Evolutionary conservation across 2,888 invertebrate species (phyloP).

Genomic region (Gymnoscelis rufifasciata): DNA sequence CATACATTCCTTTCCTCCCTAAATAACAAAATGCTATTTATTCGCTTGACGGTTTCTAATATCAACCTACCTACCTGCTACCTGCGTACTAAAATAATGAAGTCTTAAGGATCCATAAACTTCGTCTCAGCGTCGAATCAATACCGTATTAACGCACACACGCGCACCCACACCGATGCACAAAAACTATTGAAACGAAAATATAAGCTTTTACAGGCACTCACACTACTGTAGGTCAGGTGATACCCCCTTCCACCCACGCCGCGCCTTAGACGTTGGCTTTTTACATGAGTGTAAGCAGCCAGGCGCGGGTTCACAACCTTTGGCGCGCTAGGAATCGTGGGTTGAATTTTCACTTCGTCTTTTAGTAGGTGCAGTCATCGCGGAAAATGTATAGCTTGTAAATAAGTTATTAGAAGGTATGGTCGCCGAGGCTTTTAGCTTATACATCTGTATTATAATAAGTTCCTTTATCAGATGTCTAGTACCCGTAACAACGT

Average conservation of each 20-base stretch:
- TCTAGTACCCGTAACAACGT: too few species aligned
- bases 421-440: too few species aligned
- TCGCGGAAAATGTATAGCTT: too few species aligned
- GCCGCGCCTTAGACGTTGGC: conserved; percentile 75
- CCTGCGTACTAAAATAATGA: conserved; percentile 25
- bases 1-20: too few species aligned
- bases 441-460: too few species aligned
- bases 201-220: conserved; percentile 55
- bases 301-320: conserved; percentile 50
- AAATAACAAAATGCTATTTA: too few species aligned
- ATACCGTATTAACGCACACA: conserved; percentile 75
- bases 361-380: too few species aligned
- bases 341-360: not conserved
- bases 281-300: conserved; percentile 76
- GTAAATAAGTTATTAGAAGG: too few species aligned
- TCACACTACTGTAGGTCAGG: conserved; percentile 47
- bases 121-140: conserved; percentile 65
- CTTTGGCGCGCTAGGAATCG: conserved; percentile 34
- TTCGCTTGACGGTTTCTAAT: too few species aligned
- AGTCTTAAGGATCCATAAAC: conserved; percentile 63
- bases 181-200: conserved; percentile 78
- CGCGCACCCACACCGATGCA: conserved; percentile 51
- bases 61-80: too few species aligned
- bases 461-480: too few species aligned
- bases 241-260: conserved; percentile 42